These are phyloP conservation scores for Apotomis turbidana DNA, from an alignment of 2,888 invertebrate species.

Conservation along the genomic window DNA sequence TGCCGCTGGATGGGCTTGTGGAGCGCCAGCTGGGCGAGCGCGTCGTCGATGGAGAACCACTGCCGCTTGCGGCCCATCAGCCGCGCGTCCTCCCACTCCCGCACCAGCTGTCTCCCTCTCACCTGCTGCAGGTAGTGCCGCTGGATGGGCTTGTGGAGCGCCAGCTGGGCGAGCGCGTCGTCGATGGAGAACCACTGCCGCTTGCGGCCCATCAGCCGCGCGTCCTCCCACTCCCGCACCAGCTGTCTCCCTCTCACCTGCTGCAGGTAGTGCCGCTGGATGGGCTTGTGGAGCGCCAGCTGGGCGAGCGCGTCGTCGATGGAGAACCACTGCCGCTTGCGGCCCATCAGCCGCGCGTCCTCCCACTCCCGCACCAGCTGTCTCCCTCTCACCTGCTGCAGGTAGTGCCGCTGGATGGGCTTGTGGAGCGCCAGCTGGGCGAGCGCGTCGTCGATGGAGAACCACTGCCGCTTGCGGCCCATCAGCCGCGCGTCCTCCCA, in stretches of 20 bases:
- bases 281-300: slow-evolving; percentile 95
- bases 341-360: slow-evolving; percentile 93
- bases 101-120: slow-evolving; percentile 71
- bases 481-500: slow-evolving; percentile 53
- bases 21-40: slow-evolving; percentile 91
- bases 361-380: slow-evolving; percentile 97
- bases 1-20: slow-evolving; percentile 97
- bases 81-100: slow-evolving; percentile 56
- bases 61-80: background rate
- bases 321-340: slow-evolving; percentile 96
- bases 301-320: slow-evolving; percentile 94
- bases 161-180: slow-evolving; percentile 93
- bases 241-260: slow-evolving; percentile 81
- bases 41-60: slow-evolving; percentile 92
- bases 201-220: background rate
- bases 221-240: slow-evolving; percentile 62
- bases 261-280: slow-evolving; percentile 94
- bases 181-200: slow-evolving; percentile 87
- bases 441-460: slow-evolving; percentile 94
- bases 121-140: slow-evolving; percentile 92
- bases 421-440: slow-evolving; percentile 94
- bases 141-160: slow-evolving; percentile 96
- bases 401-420: slow-evolving; percentile 95
- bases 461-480: slow-evolving; percentile 58
- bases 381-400: slow-evolving; percentile 86